Evolutionary conservation across 92 coral and sea anemone species (phyloP).

Genomic region (Siderastrea siderea): DNA sequence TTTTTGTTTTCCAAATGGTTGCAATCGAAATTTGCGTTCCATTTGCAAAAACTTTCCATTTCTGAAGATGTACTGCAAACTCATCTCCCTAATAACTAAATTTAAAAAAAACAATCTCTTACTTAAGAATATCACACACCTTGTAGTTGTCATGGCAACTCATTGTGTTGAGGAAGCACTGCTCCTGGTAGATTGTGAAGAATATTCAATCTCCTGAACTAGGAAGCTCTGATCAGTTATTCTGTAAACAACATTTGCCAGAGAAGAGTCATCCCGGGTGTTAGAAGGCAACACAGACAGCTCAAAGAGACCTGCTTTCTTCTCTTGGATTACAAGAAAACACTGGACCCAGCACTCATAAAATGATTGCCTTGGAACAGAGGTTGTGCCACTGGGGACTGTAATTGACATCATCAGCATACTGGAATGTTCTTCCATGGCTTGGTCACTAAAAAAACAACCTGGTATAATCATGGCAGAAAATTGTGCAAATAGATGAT

Average conservation of each 20-base stretch:
- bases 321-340: conserved; percentile 59
- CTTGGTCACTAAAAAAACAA: conserved; percentile 8
- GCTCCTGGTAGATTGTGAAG: conserved; percentile 11
- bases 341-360: conserved; percentile 87
- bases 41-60: too few relatives aligned
- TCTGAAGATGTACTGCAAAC: too few relatives aligned
- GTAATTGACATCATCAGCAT: conserved; percentile 64
- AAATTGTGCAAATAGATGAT: too few relatives aligned
- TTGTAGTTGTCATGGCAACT: neutral
- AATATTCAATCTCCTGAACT: conserved; percentile 52
- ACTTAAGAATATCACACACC: neutral
- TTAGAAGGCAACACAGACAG: conserved; percentile 63
- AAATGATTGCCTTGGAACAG: conserved; percentile 70
- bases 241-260: conserved; percentile 64
- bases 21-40: too few relatives aligned
- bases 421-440: neutral
- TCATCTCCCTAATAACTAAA: too few relatives aligned
- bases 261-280: conserved; percentile 30
- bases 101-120: too few relatives aligned
- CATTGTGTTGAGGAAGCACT: conserved; percentile 14
- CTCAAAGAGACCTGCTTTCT: conserved; percentile 51
- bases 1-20: too few relatives aligned
- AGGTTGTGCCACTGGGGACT: conserved; percentile 46
- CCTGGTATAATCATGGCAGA: neutral
- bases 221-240: conserved; percentile 40